Percentiles rank a stretch among this genome's conserved stretches.
phyloP scores from a whole-genome alignment of 2,113 vertebrate genomes.

The Clupea harengus region DNA sequence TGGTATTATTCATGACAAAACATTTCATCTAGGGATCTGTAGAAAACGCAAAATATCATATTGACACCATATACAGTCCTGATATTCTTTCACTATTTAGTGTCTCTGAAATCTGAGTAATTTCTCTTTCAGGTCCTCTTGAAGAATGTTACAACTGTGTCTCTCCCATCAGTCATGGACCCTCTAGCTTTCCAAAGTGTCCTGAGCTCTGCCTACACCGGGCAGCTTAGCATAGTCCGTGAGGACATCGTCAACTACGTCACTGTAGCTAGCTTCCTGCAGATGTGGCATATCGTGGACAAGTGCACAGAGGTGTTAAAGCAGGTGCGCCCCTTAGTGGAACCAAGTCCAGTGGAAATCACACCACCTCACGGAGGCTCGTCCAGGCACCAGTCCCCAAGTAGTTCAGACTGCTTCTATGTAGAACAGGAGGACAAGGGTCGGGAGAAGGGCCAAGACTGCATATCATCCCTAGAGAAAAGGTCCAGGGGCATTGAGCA shows the following conservation, averaged over 20 bases:
- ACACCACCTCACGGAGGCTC: slow-evolving; percentile 42
- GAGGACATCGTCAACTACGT: slow-evolving; percentile 79
- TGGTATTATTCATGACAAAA: too few species aligned
- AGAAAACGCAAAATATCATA: background rate
- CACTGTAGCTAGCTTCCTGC: slow-evolving; percentile 78
- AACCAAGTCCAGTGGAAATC: slow-evolving; percentile 23
- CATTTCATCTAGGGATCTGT: background rate
- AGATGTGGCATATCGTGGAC: slow-evolving; percentile 83
- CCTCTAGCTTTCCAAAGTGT: slow-evolving; percentile 76
- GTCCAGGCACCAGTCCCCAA: slow-evolving; percentile 66
- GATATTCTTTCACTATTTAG: background rate
- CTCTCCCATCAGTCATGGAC: slow-evolving; percentile 76
- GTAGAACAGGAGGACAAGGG: slow-evolving; percentile 54
- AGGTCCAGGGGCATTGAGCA: slow-evolving; percentile 26
- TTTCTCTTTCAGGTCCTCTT: slow-evolving; percentile 65
- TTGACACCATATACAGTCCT: background rate
- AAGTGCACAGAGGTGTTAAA: slow-evolving; percentile 78
- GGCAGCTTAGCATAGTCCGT: slow-evolving; percentile 75
- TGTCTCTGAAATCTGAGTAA: slow-evolving; percentile 8
- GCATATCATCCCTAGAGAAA: slow-evolving; percentile 29
- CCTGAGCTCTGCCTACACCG: slow-evolving; percentile 75
- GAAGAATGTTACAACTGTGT: slow-evolving; percentile 76
- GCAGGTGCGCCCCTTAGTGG: slow-evolving; percentile 33
- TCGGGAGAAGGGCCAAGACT: slow-evolving; percentile 48
- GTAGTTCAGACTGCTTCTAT: slow-evolving; percentile 73